phyloP scores from a whole-genome alignment of 2,888 invertebrate species.

The Nephrocerus scutellatus region DNA sequence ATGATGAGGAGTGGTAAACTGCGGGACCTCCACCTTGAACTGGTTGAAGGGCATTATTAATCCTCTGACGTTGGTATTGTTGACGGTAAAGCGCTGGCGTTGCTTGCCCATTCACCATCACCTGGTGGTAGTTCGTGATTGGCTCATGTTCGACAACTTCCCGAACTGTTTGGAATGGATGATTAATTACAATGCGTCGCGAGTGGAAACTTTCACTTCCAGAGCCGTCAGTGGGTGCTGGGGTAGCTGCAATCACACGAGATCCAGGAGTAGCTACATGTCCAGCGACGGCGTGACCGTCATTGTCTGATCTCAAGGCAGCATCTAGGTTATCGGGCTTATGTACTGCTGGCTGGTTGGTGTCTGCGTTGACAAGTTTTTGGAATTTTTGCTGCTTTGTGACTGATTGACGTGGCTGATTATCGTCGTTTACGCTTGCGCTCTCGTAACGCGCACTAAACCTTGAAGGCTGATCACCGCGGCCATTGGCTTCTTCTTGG shows the following conservation, averaged over 20 bases:
- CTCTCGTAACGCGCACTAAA: slow-evolving; percentile 17
- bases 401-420: slow-evolving; percentile 38
- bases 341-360: slow-evolving; percentile 39
- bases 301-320: slow-evolving; percentile 33
- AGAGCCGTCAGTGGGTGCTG: slow-evolving; percentile 50
- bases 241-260: slow-evolving; percentile 54
- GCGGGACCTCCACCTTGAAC: too few species aligned
- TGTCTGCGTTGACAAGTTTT: slow-evolving; percentile 48
- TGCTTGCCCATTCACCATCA: slow-evolving; percentile 54
- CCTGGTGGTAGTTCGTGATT: slow-evolving; percentile 53
- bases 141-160: slow-evolving; percentile 56
- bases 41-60: too few species aligned
- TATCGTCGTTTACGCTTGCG: background rate
- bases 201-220: slow-evolving; percentile 54
- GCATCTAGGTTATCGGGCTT: too few species aligned
- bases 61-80: too few species aligned
- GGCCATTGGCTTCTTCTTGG: too few species aligned
- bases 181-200: slow-evolving; percentile 55
- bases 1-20: too few species aligned
- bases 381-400: slow-evolving; percentile 50
- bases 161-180: slow-evolving; percentile 56
- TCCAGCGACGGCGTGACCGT: slow-evolving; percentile 41
- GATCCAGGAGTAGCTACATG: slow-evolving; percentile 44
- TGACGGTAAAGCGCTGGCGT: slow-evolving; percentile 26
- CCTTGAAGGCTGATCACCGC: slow-evolving; percentile 19